Percentiles rank a stretch among this genome's conserved stretches.
Evolutionary conservation across 2,888 invertebrate species (phyloP).

Genomic region (Hylaea fasciaria): DNA sequence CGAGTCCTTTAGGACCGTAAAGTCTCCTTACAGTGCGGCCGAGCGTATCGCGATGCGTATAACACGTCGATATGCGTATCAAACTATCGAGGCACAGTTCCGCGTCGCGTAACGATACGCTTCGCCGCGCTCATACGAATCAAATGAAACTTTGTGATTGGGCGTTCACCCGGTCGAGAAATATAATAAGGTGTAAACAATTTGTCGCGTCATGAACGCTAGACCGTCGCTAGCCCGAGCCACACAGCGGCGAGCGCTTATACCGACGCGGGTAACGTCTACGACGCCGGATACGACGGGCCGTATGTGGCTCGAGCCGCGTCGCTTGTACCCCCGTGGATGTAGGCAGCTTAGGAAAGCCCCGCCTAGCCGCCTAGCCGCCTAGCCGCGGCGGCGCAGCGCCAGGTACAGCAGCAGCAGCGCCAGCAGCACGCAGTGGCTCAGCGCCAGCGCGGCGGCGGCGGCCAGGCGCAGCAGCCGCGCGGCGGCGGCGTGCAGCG

Average conservation of each 20-base stretch:
- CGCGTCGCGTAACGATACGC: constrained; percentile 7
- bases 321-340: too few relatives aligned
- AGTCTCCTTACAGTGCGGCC: constrained; percentile 5
- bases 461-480: constrained; percentile 49
- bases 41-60: constrained; percentile 15
- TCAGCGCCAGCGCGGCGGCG: constrained; percentile 54
- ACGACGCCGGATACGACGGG: too few relatives aligned
- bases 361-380: not conserved
- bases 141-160: constrained; percentile 26
- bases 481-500: constrained; percentile 45
- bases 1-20: constrained; percentile 20
- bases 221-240: constrained; percentile 24
- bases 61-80: constrained; percentile 7
- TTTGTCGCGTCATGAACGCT: constrained; percentile 39
- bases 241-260: not conserved
- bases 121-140: constrained; percentile 11
- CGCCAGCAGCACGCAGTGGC: constrained; percentile 46
- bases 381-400: not conserved
- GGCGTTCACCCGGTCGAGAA: constrained; percentile 24
- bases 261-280: too few relatives aligned
- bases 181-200: constrained; percentile 29
- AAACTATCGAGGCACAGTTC: not conserved
- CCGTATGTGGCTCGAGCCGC: too few relatives aligned
- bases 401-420: constrained; percentile 55
- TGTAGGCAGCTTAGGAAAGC: too few relatives aligned